A percentile compares a stretch with the other conserved stretches of the same genome.
phyloP scores from a whole-genome alignment of 2,113 vertebrate species.

The Phyllostomus discolor region DNA sequence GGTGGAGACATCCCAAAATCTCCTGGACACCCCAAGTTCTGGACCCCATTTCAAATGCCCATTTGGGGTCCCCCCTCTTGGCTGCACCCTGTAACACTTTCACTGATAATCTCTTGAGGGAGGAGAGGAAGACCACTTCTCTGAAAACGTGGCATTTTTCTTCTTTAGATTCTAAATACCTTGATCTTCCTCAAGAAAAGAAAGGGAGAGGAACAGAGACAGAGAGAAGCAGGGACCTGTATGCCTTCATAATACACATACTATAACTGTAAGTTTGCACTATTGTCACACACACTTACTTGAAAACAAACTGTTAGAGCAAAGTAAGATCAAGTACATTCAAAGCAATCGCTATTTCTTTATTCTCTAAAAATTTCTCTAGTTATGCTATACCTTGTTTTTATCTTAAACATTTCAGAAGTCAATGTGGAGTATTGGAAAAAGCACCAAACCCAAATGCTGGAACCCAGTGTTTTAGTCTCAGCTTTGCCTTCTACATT shows the following conservation, averaged over 20 bases:
- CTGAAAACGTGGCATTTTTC: background rate
- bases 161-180: background rate
- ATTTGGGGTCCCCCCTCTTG: no score
- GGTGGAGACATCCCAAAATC: no score
- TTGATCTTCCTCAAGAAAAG: background rate
- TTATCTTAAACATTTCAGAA: background rate
- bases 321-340: background rate
- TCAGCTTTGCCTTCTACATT: background rate
- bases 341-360: background rate
- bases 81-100: no score
- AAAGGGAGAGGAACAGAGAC: no score
- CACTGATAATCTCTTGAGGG: background rate
- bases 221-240: background rate
- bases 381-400: background rate
- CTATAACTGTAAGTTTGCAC: background rate
- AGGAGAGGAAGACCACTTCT: background rate
- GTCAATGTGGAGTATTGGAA: background rate
- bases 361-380: background rate
- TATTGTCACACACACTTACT: background rate
- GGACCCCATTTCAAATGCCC: no score
- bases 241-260: background rate
- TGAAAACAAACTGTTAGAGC: background rate
- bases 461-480: background rate
- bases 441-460: background rate
- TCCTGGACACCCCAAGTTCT: no score